These are phyloP conservation scores for Regulus satrapa DNA, from an alignment of 2,113 vertebrate genomes.

Conservation along the genomic window DNA sequence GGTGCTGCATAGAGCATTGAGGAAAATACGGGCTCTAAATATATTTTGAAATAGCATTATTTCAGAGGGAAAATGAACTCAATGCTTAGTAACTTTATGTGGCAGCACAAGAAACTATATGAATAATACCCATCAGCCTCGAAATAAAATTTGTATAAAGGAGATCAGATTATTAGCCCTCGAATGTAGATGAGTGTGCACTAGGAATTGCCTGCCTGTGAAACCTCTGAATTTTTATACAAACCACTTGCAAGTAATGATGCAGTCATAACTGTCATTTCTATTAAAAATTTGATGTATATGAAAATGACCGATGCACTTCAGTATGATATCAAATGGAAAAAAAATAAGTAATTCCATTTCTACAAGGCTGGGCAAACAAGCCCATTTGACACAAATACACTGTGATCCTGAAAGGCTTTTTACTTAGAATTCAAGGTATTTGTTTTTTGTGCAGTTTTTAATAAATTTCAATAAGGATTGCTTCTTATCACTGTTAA, in stretches of 20 bases:
- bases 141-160: slow-evolving; percentile 38
- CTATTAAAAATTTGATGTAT: slow-evolving; percentile 51
- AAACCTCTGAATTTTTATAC: not conserved
- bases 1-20: not conserved
- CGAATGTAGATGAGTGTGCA: not conserved
- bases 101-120: slow-evolving; percentile 8
- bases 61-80: not conserved
- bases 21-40: not conserved
- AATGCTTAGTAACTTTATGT: not conserved
- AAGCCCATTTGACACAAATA: slow-evolving; percentile 41
- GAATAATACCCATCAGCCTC: not conserved
- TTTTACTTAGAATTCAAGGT: slow-evolving; percentile 57
- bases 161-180: not conserved
- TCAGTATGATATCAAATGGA: slow-evolving; percentile 45
- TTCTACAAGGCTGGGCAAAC: slow-evolving; percentile 47
- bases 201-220: not conserved
- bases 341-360: slow-evolving; percentile 18
- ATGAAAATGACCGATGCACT: slow-evolving; percentile 46
- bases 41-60: not conserved
- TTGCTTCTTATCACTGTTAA: slow-evolving; percentile 24
- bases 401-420: not conserved
- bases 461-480: slow-evolving; percentile 30
- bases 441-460: not conserved
- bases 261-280: slow-evolving; percentile 18
- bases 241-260: not conserved